phyloP scores from a whole-genome alignment of 2,888 invertebrate species.

The Lepidochitona cinerea region DNA sequence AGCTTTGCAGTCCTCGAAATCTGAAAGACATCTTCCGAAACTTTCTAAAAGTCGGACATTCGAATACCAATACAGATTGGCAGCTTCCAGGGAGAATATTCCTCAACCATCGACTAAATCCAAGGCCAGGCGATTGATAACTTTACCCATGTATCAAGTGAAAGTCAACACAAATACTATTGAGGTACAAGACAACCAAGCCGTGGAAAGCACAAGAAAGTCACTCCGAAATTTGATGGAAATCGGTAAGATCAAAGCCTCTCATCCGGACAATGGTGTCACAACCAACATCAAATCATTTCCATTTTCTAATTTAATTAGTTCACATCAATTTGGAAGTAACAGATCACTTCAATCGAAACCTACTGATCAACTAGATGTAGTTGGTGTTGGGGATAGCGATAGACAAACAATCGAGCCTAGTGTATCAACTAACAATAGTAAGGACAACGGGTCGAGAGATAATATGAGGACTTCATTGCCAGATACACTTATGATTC shows the following conservation, averaged over 20 bases:
- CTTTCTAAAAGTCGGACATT: not conserved
- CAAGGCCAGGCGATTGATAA: constrained; percentile 25
- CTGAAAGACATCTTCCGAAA: not conserved
- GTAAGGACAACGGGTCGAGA: not conserved
- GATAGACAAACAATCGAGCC: not conserved
- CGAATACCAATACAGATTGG: not conserved
- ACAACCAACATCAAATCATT: constrained; percentile 35
- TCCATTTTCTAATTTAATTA: constrained; percentile 20
- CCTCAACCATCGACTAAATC: not conserved
- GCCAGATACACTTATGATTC: not conserved
- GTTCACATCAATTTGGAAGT: not conserved
- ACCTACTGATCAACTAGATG: too few species aligned
- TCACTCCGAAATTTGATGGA: constrained; percentile 34
- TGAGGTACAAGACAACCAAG: constrained; percentile 29
- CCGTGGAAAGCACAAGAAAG: constrained; percentile 34
- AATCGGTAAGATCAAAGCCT: constrained; percentile 28
- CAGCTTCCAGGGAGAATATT: not conserved
- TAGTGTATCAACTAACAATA: not conserved
- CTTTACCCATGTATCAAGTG: constrained; percentile 34
- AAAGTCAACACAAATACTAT: constrained; percentile 29
- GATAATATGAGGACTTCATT: not conserved
- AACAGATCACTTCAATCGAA: not conserved
- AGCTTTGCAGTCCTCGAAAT: not conserved
- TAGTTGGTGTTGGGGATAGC: too few species aligned
- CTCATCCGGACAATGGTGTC: constrained; percentile 19